A percentile compares a stretch with the other conserved stretches of the same genome.
phyloP scores from a whole-genome alignment of 1,140 invertebrate genomes.

The Diabrotica virgifera region DNA sequence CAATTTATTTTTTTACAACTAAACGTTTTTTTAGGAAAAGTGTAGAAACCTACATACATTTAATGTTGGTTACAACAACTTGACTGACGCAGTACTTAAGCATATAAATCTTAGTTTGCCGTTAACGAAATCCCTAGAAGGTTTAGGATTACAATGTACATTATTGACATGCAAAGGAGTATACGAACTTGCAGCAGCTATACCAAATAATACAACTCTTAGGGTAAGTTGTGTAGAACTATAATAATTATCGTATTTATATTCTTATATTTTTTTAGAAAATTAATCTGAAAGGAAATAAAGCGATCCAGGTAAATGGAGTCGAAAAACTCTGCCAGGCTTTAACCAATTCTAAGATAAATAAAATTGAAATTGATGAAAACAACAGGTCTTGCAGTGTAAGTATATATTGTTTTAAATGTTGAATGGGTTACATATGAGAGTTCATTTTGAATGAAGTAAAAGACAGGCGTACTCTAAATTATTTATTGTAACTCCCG shows the following conservation, averaged over 20 bases:
- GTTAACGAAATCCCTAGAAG: constrained; percentile 35
- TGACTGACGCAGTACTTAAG: constrained; percentile 39
- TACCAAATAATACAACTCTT: constrained; percentile 37
- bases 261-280: constrained; percentile 35
- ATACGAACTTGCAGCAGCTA: constrained; percentile 31
- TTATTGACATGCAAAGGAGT: constrained; percentile 42
- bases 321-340: constrained; percentile 39
- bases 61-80: constrained; percentile 43
- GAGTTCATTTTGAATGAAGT: too few species aligned
- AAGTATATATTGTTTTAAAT: constrained; percentile 35
- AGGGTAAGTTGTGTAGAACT: constrained; percentile 25
- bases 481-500: too few species aligned
- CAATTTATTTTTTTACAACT: too few species aligned
- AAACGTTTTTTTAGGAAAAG: constrained; percentile 26
- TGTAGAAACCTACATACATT: constrained; percentile 42
- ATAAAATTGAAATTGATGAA: constrained; percentile 43
- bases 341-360: constrained; percentile 40
- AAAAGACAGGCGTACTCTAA: too few species aligned
- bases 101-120: constrained; percentile 32
- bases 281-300: constrained; percentile 45
- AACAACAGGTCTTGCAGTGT: constrained; percentile 41
- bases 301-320: constrained; percentile 40
- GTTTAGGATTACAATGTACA: constrained; percentile 42
- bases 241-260: constrained; percentile 3
- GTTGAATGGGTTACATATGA: too few species aligned